Evolutionary conservation across 1,140 invertebrate species (phyloP), one percentile per base, ranked within the genome.

Genomic region (Sitobion miscanthi): DNA sequence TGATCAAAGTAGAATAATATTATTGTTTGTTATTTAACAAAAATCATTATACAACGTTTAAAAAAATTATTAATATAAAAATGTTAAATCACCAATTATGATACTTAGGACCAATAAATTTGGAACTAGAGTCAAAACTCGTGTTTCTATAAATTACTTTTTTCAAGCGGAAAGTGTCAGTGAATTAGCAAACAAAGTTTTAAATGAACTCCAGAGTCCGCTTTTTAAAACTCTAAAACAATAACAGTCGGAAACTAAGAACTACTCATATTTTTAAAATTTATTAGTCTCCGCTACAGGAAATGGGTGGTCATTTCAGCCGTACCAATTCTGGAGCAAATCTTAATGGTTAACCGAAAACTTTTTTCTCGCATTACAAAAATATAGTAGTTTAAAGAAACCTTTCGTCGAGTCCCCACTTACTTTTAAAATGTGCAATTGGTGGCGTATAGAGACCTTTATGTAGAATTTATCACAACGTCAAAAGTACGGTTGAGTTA

Each of bases 121-220:
- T 85, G 42, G 2, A 23, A 45, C 42, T 45, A 25, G 23, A 86
- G 85, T 30, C 5, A 47, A 30, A 47, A 45, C 42, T 38, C 77
- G 42, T 86, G 42, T 86, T 85, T 42, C 23, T 47, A 86, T 86
- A 86, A 86, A 86, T 86, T 47, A 86, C 42, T 47, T 47, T 47
- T 86, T 86, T 52, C 35, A 88, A 52, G n/a, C 49, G 47, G n/a
- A 87, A 87, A 88, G 47, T 88, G 47, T 88, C n/a, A 52, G 86
- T 87, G 30, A 88, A 49, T 52, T 52, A 52, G n/a, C 30, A 86
- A 86, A 86, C 42, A 86, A 88, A 88, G 47, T 88, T 88, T 52
- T 54, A 52, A 88, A 88, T 52, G n/a, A 88, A 49, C 86, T 52
- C n/a, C 47, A 23, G 30, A 88, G 30, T 35, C 20, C 86, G 38